Conservation (phyloP, 2,797 vertebrate species). For the Thamnophis elegans region DNA sequence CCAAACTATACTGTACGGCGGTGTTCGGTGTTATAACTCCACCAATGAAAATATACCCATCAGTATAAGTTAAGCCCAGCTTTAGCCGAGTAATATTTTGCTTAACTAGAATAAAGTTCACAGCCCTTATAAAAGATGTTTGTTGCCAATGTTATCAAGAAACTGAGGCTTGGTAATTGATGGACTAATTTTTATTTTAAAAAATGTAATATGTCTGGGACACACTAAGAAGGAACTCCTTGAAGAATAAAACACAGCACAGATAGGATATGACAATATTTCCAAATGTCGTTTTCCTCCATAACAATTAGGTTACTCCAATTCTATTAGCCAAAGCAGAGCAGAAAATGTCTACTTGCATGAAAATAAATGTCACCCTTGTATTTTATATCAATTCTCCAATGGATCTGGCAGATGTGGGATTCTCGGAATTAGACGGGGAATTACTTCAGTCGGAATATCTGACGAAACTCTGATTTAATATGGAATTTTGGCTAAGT, state of each 20-base stretch:
- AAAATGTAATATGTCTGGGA: neutral
- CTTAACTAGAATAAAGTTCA: neutral
- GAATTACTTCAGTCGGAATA: slow-evolving; percentile 17
- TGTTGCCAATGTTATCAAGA: neutral
- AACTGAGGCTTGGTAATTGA: neutral
- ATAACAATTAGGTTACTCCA: neutral
- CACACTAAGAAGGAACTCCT: neutral
- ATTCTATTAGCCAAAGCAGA: neutral
- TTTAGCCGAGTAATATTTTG: neutral
- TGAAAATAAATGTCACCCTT: neutral
- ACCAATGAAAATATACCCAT: neutral
- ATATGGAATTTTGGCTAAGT: slow-evolving; percentile 20
- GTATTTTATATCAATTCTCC: neutral
- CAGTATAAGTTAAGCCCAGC: neutral
- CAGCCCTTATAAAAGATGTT: neutral
- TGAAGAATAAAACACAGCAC: neutral
- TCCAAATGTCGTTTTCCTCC: neutral
- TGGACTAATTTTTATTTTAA: neutral
- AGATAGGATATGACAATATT: neutral
- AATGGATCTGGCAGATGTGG: neutral
- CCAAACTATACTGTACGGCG: neutral
- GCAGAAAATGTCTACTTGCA: neutral
- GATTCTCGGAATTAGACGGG: neutral
- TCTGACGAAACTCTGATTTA: slow-evolving; percentile 18
- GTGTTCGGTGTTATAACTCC: neutral